Percentiles rank a stretch among this genome's conserved stretches.
These are phyloP conservation scores for Baccha elongata DNA, from an alignment of 2,888 invertebrate species.

Conservation along the genomic window DNA sequence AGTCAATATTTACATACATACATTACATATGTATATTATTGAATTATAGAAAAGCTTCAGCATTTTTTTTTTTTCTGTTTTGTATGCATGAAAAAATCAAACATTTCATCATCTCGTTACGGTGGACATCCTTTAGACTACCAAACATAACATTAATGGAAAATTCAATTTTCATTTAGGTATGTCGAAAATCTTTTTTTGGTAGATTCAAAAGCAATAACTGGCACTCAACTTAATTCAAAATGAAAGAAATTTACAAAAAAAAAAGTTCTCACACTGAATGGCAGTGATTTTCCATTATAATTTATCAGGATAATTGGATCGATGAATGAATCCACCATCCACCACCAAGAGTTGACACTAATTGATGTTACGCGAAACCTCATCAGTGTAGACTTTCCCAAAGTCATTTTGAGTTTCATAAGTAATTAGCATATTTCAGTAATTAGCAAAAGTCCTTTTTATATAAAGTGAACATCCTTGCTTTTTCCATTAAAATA, in stretches of 20 bases:
- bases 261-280: slow-evolving; percentile 13
- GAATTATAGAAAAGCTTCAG: too few species aligned
- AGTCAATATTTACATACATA: too few species aligned
- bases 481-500: slow-evolving; percentile 4
- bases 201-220: slow-evolving; percentile 9
- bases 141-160: slow-evolving; percentile 2
- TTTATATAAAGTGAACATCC: slow-evolving; percentile 3
- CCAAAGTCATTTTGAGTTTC: slow-evolving; percentile 9
- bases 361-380: slow-evolving; percentile 44
- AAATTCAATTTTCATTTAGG: slow-evolving; percentile 31
- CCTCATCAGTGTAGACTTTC: slow-evolving; percentile 2
- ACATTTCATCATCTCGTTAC: too few species aligned
- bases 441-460: slow-evolving; percentile 28
- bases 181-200: slow-evolving; percentile 1
- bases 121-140: too few species aligned
- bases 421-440: slow-evolving; percentile 32
- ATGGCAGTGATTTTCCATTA: slow-evolving; percentile 21
- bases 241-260: neutral
- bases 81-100: too few species aligned
- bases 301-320: slow-evolving; percentile 54
- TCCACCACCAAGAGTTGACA: slow-evolving; percentile 36
- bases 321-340: slow-evolving; percentile 39
- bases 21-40: too few species aligned
- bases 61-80: too few species aligned
- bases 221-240: slow-evolving; percentile 34